phyloP scores from a whole-genome alignment of 2,113 vertebrate genomes.

The Etia nguti region DNA sequence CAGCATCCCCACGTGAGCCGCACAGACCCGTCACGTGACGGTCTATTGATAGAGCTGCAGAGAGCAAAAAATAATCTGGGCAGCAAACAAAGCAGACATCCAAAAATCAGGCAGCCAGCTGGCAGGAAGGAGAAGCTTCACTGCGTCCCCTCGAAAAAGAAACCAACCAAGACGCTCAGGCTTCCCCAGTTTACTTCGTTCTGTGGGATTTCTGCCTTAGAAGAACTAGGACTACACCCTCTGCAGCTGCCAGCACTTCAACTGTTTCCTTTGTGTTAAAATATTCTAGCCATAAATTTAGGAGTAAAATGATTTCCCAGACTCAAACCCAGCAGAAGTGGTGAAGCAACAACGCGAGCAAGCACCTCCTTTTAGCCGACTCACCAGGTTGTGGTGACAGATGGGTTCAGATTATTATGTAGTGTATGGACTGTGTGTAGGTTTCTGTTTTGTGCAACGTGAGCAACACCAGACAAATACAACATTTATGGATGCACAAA shows the following conservation, averaged over 20 bases:
- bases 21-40: constrained; percentile 2
- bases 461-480: background rate
- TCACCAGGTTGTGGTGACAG: background rate
- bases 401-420: background rate
- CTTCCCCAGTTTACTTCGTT: background rate
- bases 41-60: constrained; percentile 31
- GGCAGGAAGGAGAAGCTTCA: background rate
- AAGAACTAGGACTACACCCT: background rate
- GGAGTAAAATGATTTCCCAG: background rate
- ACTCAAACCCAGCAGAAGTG: background rate
- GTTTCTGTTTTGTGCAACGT: background rate
- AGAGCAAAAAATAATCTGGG: background rate
- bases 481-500: background rate
- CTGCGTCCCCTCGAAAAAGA: background rate
- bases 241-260: background rate
- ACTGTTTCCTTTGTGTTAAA: background rate
- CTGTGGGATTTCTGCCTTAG: background rate
- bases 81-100: background rate
- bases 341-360: background rate
- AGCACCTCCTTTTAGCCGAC: background rate
- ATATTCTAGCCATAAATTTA: rapidly evolving
- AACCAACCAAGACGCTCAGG: background rate
- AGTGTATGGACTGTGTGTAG: background rate
- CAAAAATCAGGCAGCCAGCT: background rate
- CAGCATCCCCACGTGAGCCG: background rate